These are phyloP conservation scores for Mormyrus proboscirostris DNA, from an alignment of 2,797 vertebrate species.

Conservation along the genomic window DNA sequence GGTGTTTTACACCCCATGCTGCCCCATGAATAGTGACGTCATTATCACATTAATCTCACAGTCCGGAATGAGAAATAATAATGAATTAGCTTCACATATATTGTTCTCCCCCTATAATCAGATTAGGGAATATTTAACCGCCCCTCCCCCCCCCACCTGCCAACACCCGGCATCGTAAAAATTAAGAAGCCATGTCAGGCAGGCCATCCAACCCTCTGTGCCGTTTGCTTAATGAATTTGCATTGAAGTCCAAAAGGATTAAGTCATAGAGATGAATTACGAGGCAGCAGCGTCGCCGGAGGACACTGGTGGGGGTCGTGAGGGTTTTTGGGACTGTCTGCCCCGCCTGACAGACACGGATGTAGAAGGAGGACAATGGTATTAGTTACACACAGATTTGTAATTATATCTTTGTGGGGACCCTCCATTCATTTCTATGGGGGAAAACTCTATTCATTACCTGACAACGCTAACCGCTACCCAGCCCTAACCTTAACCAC, in stretches of 20 bases:
- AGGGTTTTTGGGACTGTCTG: neutral
- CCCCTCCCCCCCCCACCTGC: neutral
- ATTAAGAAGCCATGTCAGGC: neutral
- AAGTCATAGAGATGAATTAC: conserved; percentile 17
- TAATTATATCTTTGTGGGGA: neutral
- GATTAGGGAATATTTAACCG: conserved; percentile 12
- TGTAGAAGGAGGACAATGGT: neutral
- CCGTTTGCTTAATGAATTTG: conserved; percentile 16
- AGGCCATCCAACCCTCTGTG: neutral
- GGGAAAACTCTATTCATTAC: neutral
- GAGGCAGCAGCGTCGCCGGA: neutral
- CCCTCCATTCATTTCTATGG: neutral
- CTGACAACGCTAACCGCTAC: neutral
- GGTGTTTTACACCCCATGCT: neutral
- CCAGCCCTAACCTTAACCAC: neutral
- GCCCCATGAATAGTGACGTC: neutral
- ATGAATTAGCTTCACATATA: conserved; percentile 18
- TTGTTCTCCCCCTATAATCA: conserved; percentile 21
- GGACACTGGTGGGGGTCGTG: neutral
- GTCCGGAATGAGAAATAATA: conserved; percentile 15
- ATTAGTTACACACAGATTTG: neutral
- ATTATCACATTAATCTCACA: conserved; percentile 8
- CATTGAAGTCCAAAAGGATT: conserved; percentile 11
- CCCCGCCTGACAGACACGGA: neutral
- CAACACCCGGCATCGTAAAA: neutral